A percentile compares a stretch with the other conserved stretches of the same genome.
These are phyloP conservation scores for Argyra leucocephala DNA, from an alignment of 2,888 invertebrate species.

Conservation along the genomic window DNA sequence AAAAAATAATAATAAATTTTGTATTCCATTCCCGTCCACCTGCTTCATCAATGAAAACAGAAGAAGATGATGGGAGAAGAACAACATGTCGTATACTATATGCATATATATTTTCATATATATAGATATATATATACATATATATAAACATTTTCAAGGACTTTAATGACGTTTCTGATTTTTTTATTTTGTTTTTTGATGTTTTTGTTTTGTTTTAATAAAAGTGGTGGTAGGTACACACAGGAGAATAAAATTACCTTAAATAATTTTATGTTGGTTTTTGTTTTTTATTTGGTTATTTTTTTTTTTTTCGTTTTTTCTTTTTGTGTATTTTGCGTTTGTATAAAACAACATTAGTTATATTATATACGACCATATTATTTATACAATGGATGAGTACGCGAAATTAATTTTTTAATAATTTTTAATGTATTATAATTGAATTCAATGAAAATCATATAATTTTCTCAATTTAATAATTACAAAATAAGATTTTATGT, in stretches of 20 bases:
- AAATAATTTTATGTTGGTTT: background rate
- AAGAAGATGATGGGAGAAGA: background rate
- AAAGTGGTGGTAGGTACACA: conserved; percentile 6
- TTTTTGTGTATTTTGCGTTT: too few species aligned
- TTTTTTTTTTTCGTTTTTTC: background rate
- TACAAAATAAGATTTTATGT: too few species aligned
- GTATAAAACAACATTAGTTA: too few species aligned
- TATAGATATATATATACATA: too few species aligned
- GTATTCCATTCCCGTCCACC: too few species aligned
- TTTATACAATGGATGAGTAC: too few species aligned
- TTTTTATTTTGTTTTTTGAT: background rate
- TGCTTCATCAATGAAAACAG: too few species aligned
- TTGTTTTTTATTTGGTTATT: background rate
- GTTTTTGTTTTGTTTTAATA: background rate
- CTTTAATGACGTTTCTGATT: background rate
- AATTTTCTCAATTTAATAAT: too few species aligned
- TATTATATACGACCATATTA: too few species aligned
- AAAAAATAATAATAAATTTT: background rate
- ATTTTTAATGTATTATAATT: too few species aligned
- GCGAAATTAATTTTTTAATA: too few species aligned
- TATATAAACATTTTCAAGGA: conserved; percentile 4
- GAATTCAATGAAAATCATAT: too few species aligned
- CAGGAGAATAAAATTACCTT: conserved; percentile 1
- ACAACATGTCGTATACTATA: background rate
- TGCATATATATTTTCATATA: background rate